These are phyloP conservation scores for Lepidothrix coronata DNA, from an alignment of 2,113 vertebrate genomes.

Conservation along the genomic window DNA sequence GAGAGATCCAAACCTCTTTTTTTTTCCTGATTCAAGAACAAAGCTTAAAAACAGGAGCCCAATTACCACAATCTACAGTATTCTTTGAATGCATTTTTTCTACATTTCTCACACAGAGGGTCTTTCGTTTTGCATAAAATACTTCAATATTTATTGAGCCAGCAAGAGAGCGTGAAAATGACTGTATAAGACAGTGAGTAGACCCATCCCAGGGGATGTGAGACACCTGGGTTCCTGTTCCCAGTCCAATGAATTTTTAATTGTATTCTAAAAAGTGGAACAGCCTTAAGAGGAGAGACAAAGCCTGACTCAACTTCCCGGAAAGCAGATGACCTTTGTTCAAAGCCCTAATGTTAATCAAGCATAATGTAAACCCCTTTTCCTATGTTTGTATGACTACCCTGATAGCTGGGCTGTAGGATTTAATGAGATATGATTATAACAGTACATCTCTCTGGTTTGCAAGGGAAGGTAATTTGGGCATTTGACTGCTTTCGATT, in stretches of 20 bases:
- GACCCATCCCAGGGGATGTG: neutral
- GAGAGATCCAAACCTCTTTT: neutral
- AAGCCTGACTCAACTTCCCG: neutral
- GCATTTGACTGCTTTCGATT: neutral
- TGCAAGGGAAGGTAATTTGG: neutral
- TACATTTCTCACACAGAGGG: neutral
- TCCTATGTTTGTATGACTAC: neutral
- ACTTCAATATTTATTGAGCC: constrained; percentile 47
- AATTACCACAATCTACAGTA: neutral
- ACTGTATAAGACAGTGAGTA: neutral
- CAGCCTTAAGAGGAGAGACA: constrained; percentile 16
- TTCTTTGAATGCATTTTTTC: neutral
- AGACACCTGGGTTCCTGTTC: constrained; percentile 33
- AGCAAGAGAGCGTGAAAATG: neutral
- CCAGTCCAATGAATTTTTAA: constrained; percentile 55
- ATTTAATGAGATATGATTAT: neutral
- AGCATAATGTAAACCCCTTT: neutral
- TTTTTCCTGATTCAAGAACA: neutral
- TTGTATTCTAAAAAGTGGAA: constrained; percentile 26
- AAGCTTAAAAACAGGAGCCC: neutral
- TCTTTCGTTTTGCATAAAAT: neutral
- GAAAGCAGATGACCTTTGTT: neutral
- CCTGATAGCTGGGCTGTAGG: neutral
- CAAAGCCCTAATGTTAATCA: neutral
- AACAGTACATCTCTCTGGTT: neutral